Percentiles rank a stretch among this genome's conserved stretches.
Evolutionary conservation across 2,797 vertebrate genomes (phyloP).

Genomic region (Macropus fuliginosus): DNA sequence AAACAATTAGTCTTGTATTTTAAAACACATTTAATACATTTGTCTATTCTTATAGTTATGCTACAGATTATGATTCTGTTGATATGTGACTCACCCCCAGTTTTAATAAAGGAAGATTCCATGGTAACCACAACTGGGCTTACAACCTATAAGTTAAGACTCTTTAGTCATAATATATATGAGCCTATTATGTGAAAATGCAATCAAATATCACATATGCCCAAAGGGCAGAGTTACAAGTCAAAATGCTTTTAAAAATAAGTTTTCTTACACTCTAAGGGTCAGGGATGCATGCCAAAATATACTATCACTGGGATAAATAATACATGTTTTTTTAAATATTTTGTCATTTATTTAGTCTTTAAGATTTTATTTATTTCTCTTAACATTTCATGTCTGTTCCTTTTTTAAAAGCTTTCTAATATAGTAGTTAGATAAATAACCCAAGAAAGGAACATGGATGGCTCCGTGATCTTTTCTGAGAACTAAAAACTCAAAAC

Average conservation of each 20-base stretch:
- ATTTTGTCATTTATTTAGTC: constrained; percentile 28
- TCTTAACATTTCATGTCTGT: background rate
- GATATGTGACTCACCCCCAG: background rate
- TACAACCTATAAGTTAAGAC: background rate
- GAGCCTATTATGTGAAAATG: background rate
- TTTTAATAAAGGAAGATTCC: background rate
- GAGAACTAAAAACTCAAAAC: background rate
- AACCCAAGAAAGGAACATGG: constrained; percentile 7
- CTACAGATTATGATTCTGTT: background rate
- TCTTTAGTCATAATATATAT: background rate
- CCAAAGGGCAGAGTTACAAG: background rate
- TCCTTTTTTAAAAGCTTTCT: constrained; percentile 17
- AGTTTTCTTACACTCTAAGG: background rate
- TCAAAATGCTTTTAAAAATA: constrained; percentile 27
- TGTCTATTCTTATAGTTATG: too few relatives aligned
- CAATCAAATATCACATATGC: background rate
- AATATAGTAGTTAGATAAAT: background rate
- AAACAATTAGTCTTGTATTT: too few relatives aligned
- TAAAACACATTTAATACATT: too few relatives aligned
- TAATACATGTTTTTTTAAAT: background rate
- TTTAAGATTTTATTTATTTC: constrained; percentile 14
- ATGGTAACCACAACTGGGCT: background rate
- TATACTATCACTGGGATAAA: constrained; percentile 23
- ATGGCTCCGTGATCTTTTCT: background rate
- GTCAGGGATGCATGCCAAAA: constrained; percentile 22